Conservation (phyloP, 1,140 invertebrate species). For the Musca vetustissima region DNA sequence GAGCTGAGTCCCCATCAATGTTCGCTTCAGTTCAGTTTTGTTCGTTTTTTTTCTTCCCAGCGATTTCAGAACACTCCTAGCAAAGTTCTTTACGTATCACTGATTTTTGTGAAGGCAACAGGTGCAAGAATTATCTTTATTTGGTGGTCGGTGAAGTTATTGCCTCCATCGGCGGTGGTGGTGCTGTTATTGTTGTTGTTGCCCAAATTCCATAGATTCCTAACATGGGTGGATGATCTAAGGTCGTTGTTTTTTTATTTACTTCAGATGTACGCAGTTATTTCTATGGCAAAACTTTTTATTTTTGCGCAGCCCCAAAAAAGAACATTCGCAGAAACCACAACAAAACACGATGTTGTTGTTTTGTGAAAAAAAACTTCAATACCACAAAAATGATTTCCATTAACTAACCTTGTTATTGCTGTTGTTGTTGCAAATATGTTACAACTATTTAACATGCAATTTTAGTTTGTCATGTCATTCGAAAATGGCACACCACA, state of each 20-base stretch:
- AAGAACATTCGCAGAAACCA: no score
- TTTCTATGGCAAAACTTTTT: not conserved
- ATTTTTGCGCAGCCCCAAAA: no score
- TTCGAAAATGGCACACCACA: no score
- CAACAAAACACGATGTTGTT: not conserved
- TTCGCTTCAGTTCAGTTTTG: no score
- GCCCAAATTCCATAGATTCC: slow-evolving; percentile 23
- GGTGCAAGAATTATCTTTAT: slow-evolving; percentile 14
- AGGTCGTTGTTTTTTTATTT: not conserved
- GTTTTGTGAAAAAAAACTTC: no score
- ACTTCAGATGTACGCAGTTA: not conserved
- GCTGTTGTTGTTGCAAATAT: not conserved
- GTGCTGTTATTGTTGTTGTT: not conserved
- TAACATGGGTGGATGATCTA: slow-evolving; percentile 22
- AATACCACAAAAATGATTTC: not conserved
- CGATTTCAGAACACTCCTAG: not conserved
- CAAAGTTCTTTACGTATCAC: not conserved
- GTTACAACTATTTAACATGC: not conserved
- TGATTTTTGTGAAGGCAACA: not conserved
- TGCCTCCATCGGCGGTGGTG: not conserved
- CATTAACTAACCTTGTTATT: not conserved
- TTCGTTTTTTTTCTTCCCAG: no score
- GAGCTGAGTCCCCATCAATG: not conserved
- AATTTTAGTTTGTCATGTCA: not conserved
- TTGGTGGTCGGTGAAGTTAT: not conserved